Base-by-base conservation (phyloP, 2,888 invertebrate species). In the Agrilus mali region DNA sequence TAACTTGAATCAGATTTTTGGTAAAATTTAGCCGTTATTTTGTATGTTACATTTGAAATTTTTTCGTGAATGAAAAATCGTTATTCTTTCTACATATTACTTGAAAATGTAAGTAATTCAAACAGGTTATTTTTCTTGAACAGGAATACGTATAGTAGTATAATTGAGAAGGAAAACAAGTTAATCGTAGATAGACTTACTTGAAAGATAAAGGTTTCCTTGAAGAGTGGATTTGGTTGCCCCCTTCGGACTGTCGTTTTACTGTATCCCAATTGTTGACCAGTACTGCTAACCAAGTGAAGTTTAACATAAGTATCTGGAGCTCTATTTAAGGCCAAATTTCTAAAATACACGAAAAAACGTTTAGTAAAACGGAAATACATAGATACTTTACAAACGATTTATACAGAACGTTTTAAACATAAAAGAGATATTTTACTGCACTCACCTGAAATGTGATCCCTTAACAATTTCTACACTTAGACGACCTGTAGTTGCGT, bases 141-240 rank as follows among this genome's bases (percentile, higher is more conserved):
- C n/a, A n/a, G n/a, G n/a, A n/a, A n/a, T n/a, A n/a, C n/a, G n/a
- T n/a, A n/a, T n/a, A n/a, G n/a, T 17, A 17, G 17, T 17, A 4
- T 2, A 17, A 17, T 17, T 17, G 4, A 17, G 4, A 17, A 17
- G 4, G 4, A 4, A 17, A 17, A 17, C 17, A 4, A 4, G 2
- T 4, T 17, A 4, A 17, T 17, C 17, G 20, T 20, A 6, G 5
- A 1, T 27, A 10, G 27, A 51, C 59, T 60, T 65, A 86, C 88
- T 77, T 94, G 94, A 70, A 94, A 95, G 69, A 94, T 85, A 65
- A 95, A 95, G 3, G 90, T 88, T 69, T 95, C 94, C 67, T 94
- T 94, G 66, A 90, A 95, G 10, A 94, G 77, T 33, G 94, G 94
- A 74, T 94, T 94, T 38, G 94, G 93, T 68, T 94, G 93, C 10